Conservation (phyloP, 2,888 invertebrate genomes). For the Zygogramma bicolorata region DNA sequence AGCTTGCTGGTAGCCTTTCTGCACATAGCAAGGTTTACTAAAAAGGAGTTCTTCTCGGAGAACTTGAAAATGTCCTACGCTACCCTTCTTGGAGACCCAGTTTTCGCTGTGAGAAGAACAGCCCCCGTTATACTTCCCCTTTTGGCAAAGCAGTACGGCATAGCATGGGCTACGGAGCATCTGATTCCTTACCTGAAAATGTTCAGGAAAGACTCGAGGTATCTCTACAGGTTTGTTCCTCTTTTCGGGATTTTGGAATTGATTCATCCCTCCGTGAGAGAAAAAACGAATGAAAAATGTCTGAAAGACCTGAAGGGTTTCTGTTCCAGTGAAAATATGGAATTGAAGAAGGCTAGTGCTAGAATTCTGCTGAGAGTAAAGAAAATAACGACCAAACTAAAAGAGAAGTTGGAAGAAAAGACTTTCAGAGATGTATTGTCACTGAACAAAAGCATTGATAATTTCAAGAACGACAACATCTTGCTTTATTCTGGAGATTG, state of each 20-base stretch:
- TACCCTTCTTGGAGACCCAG: constrained; percentile 58
- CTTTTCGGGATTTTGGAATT: constrained; percentile 62
- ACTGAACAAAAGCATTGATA: constrained; percentile 47
- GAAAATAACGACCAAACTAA: constrained; percentile 44
- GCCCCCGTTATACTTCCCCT: constrained; percentile 61
- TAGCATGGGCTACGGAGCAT: constrained; percentile 58
- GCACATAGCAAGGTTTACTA: constrained; percentile 57
- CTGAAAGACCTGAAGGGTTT: constrained; percentile 48
- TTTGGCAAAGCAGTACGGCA: constrained; percentile 60
- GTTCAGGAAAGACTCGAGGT: constrained; percentile 57
- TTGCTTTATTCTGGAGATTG: constrained; percentile 60
- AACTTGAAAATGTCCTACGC: constrained; percentile 59
- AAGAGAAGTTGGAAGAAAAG: constrained; percentile 50
- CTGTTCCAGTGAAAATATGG: constrained; percentile 32
- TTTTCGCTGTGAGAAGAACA: constrained; percentile 61
- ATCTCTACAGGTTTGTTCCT: constrained; percentile 58
- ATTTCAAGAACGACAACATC: constrained; percentile 51
- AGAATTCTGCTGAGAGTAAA: constrained; percentile 36
- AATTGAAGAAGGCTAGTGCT: constrained; percentile 34
- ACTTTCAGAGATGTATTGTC: constrained; percentile 41
- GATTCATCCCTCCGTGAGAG: constrained; percentile 55
- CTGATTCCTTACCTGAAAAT: constrained; percentile 57
- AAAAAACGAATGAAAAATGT: constrained; percentile 39
- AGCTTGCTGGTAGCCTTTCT: constrained; percentile 60
- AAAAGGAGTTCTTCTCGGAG: constrained; percentile 58